Evolutionary conservation across 2,113 vertebrate species (phyloP), one percentile per base, ranked within the genome.

Genomic region (Progne subis): DNA sequence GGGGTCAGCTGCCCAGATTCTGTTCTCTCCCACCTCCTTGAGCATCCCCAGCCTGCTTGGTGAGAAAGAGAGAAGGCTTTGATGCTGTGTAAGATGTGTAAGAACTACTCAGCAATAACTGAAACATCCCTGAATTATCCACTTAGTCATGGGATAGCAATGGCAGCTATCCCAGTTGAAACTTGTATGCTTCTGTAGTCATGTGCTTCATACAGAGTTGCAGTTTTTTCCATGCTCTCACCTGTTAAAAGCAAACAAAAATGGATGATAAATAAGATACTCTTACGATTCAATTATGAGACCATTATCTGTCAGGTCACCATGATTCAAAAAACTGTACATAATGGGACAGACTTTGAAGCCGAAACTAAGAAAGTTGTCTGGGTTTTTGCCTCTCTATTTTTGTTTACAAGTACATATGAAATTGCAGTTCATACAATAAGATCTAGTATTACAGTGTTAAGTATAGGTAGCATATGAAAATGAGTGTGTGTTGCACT

Each of bases 311-410:
- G 19, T 34, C 31, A 63, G 12, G 7, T 31, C 24, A 34, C 3
- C 1, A 20, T 41, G 11, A 8, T 68, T 37, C 5, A 28, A 76
- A 84, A 43, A 29, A 4, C 5, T 7, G 5, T 11, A 32, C 2
- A 15, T 34, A 47, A 32, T 19, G 17, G 15, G 23, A 50, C 4
- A 5, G 43, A 49, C 5, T 59, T 56, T 59, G 44, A 80, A 71
- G 24, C 17, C 64, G 13, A 43, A 16, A 9, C 2, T 41, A 34
- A 55, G 8, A 28, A 13, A 74, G 5, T 26, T 65, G 5, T 39
- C 14, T 72, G 0, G 0, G 0, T 44, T 56, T 76, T 57, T 21
- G 10, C 3, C 4, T 4, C 12, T 63, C 4, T 60, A 0, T 11
- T 69, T 77, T 81, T 76, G 6, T 37, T 85, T 92, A 44, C 7